Conservation (phyloP, 2,888 invertebrate species). For the Melangyna quadrimaculata region DNA sequence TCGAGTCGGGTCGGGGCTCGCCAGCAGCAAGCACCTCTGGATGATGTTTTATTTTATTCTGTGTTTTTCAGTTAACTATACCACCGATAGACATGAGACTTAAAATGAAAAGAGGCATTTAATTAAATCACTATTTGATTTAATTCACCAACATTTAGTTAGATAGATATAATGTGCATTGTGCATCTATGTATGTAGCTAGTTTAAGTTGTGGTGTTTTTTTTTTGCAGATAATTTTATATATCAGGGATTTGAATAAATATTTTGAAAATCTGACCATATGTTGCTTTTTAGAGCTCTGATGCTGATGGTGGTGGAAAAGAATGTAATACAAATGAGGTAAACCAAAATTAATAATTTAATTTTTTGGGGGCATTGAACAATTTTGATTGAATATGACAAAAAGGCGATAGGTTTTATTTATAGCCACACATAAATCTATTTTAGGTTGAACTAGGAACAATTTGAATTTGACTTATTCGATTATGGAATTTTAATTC, state of each 20-base stretch:
- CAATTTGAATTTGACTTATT: background rate
- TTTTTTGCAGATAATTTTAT: slow-evolving; percentile 25
- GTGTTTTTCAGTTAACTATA: background rate
- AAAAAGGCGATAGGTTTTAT: background rate
- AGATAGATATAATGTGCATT: background rate
- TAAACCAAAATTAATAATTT: slow-evolving; percentile 25
- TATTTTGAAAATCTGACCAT: slow-evolving; percentile 20
- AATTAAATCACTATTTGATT: slow-evolving; percentile 48
- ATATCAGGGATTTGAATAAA: slow-evolving; percentile 23
- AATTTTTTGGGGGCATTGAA: background rate
- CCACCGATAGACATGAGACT: background rate
- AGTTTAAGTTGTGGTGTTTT: background rate
- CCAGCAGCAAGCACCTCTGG: background rate
- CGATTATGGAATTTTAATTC: background rate
- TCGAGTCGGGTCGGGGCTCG: background rate
- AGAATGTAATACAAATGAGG: slow-evolving; percentile 4
- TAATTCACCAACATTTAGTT: slow-evolving; percentile 14
- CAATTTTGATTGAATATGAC: slow-evolving; percentile 1
- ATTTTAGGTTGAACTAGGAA: background rate
- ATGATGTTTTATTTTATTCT: background rate
- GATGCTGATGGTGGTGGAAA: background rate
- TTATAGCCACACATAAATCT: background rate
- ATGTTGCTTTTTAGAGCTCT: slow-evolving; percentile 24
- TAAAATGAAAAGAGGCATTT: background rate
- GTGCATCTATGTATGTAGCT: too few species aligned